These are phyloP conservation scores for Hypotaenidia philippensis DNA, from an alignment of 2,797 vertebrate genomes.

Conservation along the genomic window DNA sequence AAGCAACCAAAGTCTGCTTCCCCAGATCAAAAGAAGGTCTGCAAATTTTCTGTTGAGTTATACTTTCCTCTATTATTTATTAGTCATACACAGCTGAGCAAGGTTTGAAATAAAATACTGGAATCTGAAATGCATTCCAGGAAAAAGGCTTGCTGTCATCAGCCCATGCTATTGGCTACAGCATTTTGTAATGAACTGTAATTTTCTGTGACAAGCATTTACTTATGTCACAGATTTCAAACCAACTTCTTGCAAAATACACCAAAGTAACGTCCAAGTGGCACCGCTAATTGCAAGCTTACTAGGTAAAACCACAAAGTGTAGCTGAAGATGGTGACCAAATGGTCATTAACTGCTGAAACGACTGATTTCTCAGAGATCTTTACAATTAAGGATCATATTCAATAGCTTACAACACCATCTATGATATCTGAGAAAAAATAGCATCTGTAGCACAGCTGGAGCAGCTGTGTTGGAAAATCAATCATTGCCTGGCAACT, in stretches of 20 bases:
- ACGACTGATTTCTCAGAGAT: conserved; percentile 69
- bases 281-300: conserved; percentile 31
- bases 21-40: conserved; percentile 55
- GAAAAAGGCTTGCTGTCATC: conserved; percentile 59
- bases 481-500: conserved; percentile 84
- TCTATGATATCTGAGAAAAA: conserved; percentile 72
- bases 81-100: conserved; percentile 42
- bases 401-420: conserved; percentile 62
- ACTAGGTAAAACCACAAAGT: conserved; percentile 36
- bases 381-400: conserved; percentile 71
- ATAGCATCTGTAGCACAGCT: conserved; percentile 84
- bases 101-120: conserved; percentile 55
- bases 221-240: conserved; percentile 32
- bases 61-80: conserved; percentile 66
- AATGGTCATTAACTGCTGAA: conserved; percentile 56
- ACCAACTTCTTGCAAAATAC: conserved; percentile 20
- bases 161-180: conserved; percentile 34
- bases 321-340: conserved; percentile 47
- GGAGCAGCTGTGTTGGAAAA: conserved; percentile 84
- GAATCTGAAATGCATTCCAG: conserved; percentile 55
- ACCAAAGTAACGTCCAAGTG: background rate
- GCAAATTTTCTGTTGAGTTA: conserved; percentile 59
- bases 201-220: conserved; percentile 54
- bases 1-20: conserved; percentile 28
- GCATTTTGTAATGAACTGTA: conserved; percentile 40